These are phyloP conservation scores for Petrolisthes manimaculis DNA, from an alignment of 2,888 invertebrate genomes.

Conservation along the genomic window DNA sequence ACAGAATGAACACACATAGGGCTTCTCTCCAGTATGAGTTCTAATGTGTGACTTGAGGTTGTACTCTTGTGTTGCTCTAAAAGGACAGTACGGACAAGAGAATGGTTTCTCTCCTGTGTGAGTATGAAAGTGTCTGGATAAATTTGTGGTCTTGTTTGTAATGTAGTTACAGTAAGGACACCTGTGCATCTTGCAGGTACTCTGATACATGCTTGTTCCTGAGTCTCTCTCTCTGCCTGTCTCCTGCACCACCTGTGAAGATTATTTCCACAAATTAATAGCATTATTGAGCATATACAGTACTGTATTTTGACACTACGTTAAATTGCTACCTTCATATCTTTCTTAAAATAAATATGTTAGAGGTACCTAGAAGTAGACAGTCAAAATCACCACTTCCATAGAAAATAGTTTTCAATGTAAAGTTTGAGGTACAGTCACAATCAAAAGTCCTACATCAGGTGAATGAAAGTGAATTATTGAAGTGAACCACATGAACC, in stretches of 20 bases:
- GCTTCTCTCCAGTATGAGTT: conserved; percentile 56
- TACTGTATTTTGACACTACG: too few species aligned
- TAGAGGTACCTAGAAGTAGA: too few species aligned
- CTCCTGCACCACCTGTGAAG: conserved; percentile 42
- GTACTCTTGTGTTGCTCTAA: conserved; percentile 43
- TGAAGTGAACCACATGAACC: too few species aligned
- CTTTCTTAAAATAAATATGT: too few species aligned
- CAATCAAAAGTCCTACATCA: too few species aligned
- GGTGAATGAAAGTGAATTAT: too few species aligned
- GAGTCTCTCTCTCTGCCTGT: conserved; percentile 28
- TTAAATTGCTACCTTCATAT: too few species aligned
- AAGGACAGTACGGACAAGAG: conserved; percentile 49
- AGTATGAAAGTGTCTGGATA: conserved; percentile 43
- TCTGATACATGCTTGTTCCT: conserved; percentile 9
- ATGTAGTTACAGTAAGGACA: conserved; percentile 51
- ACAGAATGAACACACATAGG: conserved; percentile 40
- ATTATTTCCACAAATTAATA: neutral
- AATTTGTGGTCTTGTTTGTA: conserved; percentile 49
- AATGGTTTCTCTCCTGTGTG: conserved; percentile 49
- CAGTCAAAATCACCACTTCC: too few species aligned
- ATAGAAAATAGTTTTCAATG: too few species aligned
- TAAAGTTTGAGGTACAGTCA: too few species aligned
- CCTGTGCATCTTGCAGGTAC: conserved; percentile 38
- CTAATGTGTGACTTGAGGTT: conserved; percentile 43
- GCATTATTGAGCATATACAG: too few species aligned